Base-by-base conservation (phyloP, 2,888 invertebrate species). In the Iselma pallidipennis region DNA sequence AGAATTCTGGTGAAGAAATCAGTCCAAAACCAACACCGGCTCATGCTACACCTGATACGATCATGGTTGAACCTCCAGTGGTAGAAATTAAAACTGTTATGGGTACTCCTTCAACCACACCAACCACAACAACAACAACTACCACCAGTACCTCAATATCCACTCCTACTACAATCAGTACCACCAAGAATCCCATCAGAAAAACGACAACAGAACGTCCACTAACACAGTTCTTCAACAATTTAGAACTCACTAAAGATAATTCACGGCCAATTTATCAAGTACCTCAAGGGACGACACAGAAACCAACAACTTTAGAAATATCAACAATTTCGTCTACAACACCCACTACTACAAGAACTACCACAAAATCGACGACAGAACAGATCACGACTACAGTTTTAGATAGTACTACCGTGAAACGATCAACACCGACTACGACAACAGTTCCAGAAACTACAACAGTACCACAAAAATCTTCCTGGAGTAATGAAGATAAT, bases 1-100 rank as follows among this genome's bases (percentile, higher is more conserved):
- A 91, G 0, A 89, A 79, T 71, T 76, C 76, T 26, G 78, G 80
- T 1, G 78, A 76, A 55, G 76, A 77, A 57, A 78, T 79, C 45
- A 72, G 75, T 60, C 76, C 80, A 1, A 76, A 79, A 48, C 77
- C 74, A 57, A 72, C 77, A 2, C 65, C 71, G 1, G 66, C 69
- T 33, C 72, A 69, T 37, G 73, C 70, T n/a, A 78, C 78, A 4
- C 76, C 80, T 2, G 79, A 81, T 60, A 80, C 79, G 1, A 76
- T 80, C 10, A 74, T 78, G 71, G 57, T 80, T 9, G 80, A 80
- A 62, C 74, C 77, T 6, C 65, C 66, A 21, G 50, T 65, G 45
- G 57, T 68, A 7, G 68, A 68, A 48, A 61, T 63, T 4, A 65
- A 37, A 60, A 49, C 66, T 61, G 45, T 49, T 54, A 54, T 10